These are phyloP conservation scores for Sinocyclocheilus maitianheensis DNA, from an alignment of 2,113 vertebrate species.

Conservation along the genomic window DNA sequence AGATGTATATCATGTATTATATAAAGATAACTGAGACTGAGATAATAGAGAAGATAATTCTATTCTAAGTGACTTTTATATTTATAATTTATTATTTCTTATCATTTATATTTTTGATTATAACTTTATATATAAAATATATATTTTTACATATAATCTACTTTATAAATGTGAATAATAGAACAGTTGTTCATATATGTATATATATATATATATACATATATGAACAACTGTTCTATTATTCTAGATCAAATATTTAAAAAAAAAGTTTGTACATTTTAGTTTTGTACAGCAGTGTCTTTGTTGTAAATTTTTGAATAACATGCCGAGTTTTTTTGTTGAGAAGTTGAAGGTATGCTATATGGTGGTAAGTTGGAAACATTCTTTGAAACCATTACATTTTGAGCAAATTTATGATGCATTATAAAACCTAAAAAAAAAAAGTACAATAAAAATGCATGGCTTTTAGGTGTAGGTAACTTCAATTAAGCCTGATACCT, in stretches of 20 bases:
- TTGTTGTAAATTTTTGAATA: background rate
- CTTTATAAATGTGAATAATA: too few relatives aligned
- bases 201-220: background rate
- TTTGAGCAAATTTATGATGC: too few relatives aligned
- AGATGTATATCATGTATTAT: background rate
- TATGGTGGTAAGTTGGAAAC: constrained; percentile 39
- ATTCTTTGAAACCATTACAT: background rate
- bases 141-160: too few relatives aligned
- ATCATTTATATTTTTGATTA: too few relatives aligned
- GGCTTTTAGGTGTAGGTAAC: background rate
- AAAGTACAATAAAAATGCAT: background rate
- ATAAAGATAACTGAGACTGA: background rate
- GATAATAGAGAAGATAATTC: background rate
- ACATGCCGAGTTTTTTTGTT: constrained; percentile 26
- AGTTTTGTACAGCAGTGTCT: background rate
- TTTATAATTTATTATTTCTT: background rate
- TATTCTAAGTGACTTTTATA: too few relatives aligned
- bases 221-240: background rate
- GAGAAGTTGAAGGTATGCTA: constrained; percentile 19
- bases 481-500: background rate
- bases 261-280: background rate
- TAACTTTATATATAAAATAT: too few relatives aligned
- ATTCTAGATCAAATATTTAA: background rate
- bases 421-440: background rate
- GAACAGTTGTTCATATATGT: too few relatives aligned